Percentiles rank a stretch among this genome's conserved stretches.
Conservation (phyloP, 1,140 invertebrate genomes). For the Grapholita molesta region DNA sequence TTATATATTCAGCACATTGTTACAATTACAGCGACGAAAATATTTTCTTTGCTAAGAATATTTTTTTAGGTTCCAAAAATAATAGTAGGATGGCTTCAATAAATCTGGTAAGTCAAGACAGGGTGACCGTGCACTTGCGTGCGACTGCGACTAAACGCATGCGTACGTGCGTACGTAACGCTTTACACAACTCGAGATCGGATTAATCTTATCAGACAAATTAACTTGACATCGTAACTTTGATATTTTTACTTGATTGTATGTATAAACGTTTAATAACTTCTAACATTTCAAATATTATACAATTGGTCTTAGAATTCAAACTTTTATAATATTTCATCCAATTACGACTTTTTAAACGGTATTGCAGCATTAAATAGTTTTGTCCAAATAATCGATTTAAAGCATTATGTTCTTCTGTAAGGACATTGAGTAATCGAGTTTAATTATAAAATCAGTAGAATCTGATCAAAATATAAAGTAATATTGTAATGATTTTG, state of each 20-base stretch:
- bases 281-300: too few relatives aligned
- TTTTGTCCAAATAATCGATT: too few relatives aligned
- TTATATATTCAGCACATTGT: constrained; percentile 8
- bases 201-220: background rate
- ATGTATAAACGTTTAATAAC: too few relatives aligned
- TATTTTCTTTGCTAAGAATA: background rate
- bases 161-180: constrained; percentile 23
- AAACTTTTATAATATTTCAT: too few relatives aligned
- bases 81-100: background rate
- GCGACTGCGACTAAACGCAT: constrained; percentile 20
- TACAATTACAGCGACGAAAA: background rate
- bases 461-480: background rate
- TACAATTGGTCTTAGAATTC: too few relatives aligned
- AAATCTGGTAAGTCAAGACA: constrained; percentile 29
- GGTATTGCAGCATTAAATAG: too few relatives aligned
- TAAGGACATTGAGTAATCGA: background rate
- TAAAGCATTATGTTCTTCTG: background rate
- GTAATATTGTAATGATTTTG: too few relatives aligned
- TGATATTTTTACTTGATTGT: background rate
- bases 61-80: background rate
- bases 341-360: too few relatives aligned
- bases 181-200: background rate
- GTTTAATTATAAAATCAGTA: too few relatives aligned
- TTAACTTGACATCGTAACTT: background rate
- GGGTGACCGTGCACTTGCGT: constrained; percentile 27